Evolutionary conservation across 2,888 invertebrate species (phyloP).

Genomic region (Clusia tigrina): DNA sequence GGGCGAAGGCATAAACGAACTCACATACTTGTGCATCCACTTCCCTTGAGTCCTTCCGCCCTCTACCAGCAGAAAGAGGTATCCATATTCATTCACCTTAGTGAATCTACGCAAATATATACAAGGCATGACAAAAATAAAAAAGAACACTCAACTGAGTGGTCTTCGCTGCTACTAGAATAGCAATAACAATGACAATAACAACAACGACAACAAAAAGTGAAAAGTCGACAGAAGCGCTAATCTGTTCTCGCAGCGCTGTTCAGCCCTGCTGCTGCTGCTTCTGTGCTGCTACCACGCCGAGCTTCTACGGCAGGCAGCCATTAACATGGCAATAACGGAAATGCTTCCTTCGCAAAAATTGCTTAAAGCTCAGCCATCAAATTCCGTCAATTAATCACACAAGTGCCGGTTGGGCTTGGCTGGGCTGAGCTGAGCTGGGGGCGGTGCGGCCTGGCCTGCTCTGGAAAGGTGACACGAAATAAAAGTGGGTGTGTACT

Average conservation of each 20-base stretch:
- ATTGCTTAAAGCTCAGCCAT: slow-evolving; percentile 36
- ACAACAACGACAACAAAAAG: neutral
- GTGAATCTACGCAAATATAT: neutral
- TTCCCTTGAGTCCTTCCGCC: neutral
- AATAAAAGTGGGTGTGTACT: neutral
- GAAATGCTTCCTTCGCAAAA: slow-evolving; percentile 35
- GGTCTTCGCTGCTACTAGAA: neutral
- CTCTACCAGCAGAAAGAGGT: neutral
- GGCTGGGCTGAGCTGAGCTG: neutral
- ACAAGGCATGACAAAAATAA: neutral
- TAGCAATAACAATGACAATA: slow-evolving; percentile 6
- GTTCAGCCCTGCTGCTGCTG: neutral
- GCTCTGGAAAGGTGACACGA: neutral
- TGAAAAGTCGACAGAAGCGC: slow-evolving; percentile 15
- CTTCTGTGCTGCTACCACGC: neutral
- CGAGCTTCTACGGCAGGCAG: too few relatives aligned
- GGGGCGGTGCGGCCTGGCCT: neutral
- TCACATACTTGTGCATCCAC: too few relatives aligned
- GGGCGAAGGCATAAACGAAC: neutral
- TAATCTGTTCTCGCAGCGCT: slow-evolving; percentile 14
- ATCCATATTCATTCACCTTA: neutral
- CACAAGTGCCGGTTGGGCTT: slow-evolving; percentile 37
- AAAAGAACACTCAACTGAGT: neutral
- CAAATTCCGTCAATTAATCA: slow-evolving; percentile 55
- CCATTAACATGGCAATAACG: slow-evolving; percentile 52